Base-by-base conservation (phyloP, 2,113 vertebrate genomes). In the Pandion haliaetus region DNA sequence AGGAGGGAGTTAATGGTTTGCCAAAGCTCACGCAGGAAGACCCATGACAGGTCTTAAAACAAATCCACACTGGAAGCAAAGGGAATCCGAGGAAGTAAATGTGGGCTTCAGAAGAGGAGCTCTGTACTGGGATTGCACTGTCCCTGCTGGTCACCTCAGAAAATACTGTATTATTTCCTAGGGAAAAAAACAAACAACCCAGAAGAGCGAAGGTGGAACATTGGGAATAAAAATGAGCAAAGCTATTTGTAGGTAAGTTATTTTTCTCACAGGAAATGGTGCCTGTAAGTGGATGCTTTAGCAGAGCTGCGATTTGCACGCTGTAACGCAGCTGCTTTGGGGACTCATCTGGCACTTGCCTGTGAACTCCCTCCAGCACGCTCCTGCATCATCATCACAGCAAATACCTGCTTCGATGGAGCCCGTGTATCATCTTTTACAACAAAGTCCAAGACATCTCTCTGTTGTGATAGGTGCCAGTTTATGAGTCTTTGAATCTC, bases 31-130 rank as follows among this genome's bases (percentile, higher is more conserved):
- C 73, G 78, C 58, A 40, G 32, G 29, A 32, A 50, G 45, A 62
- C 6, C 78, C 55, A 1, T 0, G 17, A 17, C 10, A 54, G 73
- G 50, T 32, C 80, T n/a, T 25, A 44, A 26, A 78, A 29, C 36
- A 49, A 42, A 90, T 5, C 13, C 31, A 8, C 32, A 0, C 24
- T 1, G 42, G 29, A 59, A 54, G 71, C 34, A n/a, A 58, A 66
- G 54, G 59, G 62, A 73, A 81, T 20, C 38, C 67, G 14, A 40
- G 61, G 88, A 49, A 32, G 54, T 34, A 54, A 65, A 10, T 0
- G 0, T 1, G 2, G 58, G 26, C 29, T 65, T 20, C 25, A 7
- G 24, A 19, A 2, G 12, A 12, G 12, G 38, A 86, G 45, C 52
- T 57, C 28, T 2, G 73, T 1, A 9, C 76, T 5, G n/a, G 85